Percentiles rank a stretch among this genome's conserved stretches.
Conservation (phyloP, 2,113 vertebrate species). For the Bubo blakistoni region DNA sequence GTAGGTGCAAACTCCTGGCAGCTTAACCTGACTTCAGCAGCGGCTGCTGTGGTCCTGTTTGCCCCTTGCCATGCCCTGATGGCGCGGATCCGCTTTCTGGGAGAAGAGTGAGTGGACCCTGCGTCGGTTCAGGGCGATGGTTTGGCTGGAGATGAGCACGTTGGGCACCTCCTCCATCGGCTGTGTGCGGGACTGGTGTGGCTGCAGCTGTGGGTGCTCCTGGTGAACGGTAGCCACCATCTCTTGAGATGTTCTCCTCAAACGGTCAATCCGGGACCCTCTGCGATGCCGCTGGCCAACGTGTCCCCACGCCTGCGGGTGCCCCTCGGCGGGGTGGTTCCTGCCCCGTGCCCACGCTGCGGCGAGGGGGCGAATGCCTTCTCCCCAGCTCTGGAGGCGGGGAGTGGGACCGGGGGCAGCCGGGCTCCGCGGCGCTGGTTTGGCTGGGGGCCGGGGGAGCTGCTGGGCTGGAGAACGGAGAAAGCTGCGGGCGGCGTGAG, state of each 20-base stretch:
- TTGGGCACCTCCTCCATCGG: fast-evolving
- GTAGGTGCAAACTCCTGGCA: neutral
- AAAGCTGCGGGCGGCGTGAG: neutral
- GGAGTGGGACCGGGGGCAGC: fast-evolving
- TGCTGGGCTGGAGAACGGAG: neutral
- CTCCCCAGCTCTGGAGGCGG: neutral
- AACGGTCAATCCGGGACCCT: no score
- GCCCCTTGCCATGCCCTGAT: fast-evolving
- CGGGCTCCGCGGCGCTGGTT: no score
- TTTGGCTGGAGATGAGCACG: neutral
- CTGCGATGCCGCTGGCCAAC: no score
- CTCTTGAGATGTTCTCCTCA: neutral
- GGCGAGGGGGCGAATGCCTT: fast-evolving
- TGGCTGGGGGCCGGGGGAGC: neutral
- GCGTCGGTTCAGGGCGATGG: fast-evolving
- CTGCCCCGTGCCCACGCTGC: fast-evolving
- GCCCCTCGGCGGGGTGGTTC: neutral
- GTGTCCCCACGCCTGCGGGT: fast-evolving
- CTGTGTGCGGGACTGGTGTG: fast-evolving
- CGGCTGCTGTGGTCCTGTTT: fast-evolving
- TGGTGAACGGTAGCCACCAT: neutral
- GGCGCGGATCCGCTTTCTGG: neutral
- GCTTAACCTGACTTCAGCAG: neutral
- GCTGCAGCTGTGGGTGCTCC: no score
- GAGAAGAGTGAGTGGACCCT: neutral